Evolutionary conservation across 1,140 invertebrate genomes (phyloP), one percentile per base, ranked within the genome.

Genomic region (Trachymyrmex cornetzi): DNA sequence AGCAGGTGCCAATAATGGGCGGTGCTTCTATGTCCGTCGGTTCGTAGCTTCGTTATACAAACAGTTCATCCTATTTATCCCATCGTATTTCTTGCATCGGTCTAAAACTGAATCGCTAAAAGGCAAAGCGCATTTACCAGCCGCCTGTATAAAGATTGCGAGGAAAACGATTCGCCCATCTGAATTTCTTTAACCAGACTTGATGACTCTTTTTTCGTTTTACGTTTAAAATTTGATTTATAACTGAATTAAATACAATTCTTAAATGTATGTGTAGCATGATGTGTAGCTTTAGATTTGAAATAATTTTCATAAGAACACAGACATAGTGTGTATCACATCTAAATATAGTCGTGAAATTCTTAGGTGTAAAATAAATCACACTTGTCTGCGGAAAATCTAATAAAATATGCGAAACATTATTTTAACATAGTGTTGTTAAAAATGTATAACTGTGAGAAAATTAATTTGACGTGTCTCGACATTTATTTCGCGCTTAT

Each of bases 1-100:
- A 71, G 91, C 93, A 94, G 93, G 92, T 94, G 93, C 86, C 91
- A 90, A 92, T 93, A 92, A 94, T 91, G 89, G 89, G 88, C 75
- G 86, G 80, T 81, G 50, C 74, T 53, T 55, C 66, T 27, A 19
- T 77, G 24, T 71, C 30, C 22, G 74, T 61, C 55, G 69, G 19
- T 75, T 71, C 64, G 69, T 50, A 88, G 19, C 85, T 92, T 87
- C 64, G 91, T 89, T 92, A 91, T 93, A 92, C 91, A 93, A 94
- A 92, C 92, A 93, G n/a, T 92, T 91, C 87, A 85, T 74, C 24
- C 38, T 84, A 75, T 63, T 84, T 84, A 84, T 74, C 44, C 30
- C 55, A n/a, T 16, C 38, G 27, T 74, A 63, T 75, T 74, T 84
- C 69, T 24, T 24, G 38, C n/a, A 48, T 74, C 64, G 22, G 19